Evolutionary conservation across 2,888 invertebrate genomes (phyloP).

Genomic region (Mongoloraphidia duomilia): DNA sequence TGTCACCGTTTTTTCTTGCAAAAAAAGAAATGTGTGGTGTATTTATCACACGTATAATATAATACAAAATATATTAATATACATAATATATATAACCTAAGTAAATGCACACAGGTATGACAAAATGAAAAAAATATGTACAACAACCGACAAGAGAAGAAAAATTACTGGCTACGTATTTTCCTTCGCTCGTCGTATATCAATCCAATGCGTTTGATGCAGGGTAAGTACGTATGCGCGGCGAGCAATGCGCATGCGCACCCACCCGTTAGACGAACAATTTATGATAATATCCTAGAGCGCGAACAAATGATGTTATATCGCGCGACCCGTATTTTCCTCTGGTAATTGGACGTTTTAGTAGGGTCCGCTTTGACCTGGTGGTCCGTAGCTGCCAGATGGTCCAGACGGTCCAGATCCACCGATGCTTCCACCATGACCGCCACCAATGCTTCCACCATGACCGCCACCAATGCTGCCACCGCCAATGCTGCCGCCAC

Average conservation of each 20-base stretch:
- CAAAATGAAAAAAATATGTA: background rate
- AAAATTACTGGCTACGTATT: too few relatives aligned
- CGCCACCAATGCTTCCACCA: conserved; percentile 20
- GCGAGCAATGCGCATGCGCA: background rate
- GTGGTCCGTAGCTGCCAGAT: conserved; percentile 29
- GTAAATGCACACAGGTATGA: background rate
- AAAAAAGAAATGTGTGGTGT: conserved; percentile 4
- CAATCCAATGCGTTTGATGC: too few relatives aligned
- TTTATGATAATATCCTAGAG: background rate
- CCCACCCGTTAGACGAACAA: background rate
- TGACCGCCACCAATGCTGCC: conserved; percentile 19
- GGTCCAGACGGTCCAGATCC: conserved; percentile 35
- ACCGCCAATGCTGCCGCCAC: conserved; percentile 12
- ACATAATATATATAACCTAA: conserved; percentile 1
- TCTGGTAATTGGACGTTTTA: conserved; percentile 15
- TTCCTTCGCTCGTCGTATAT: too few relatives aligned
- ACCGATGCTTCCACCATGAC: conserved; percentile 20
- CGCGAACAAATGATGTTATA: conserved; percentile 6
- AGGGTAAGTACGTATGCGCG: background rate
- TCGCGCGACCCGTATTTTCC: conserved; percentile 3
- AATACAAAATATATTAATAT: conserved; percentile 6
- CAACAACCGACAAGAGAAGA: background rate
- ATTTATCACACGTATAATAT: conserved; percentile 4
- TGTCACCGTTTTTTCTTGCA: conserved; percentile 8
- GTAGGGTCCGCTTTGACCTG: conserved; percentile 31